Percentiles rank a stretch among this genome's conserved stretches.
phyloP scores from a whole-genome alignment of 2,797 vertebrate species.

The Coilia nasus region DNA sequence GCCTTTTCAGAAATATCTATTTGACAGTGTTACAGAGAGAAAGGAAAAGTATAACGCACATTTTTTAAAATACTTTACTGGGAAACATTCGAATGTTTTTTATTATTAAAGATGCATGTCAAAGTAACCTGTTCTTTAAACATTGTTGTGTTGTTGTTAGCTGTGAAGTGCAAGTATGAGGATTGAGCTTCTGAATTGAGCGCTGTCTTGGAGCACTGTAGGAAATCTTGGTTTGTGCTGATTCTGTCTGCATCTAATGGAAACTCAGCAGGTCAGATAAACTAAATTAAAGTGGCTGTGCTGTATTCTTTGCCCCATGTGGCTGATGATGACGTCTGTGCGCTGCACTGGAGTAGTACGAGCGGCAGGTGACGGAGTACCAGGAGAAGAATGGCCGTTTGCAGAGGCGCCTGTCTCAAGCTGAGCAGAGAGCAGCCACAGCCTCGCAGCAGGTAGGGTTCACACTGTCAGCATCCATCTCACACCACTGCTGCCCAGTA shows the following conservation, averaged over 20 bases:
- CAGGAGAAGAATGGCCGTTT: conserved; percentile 86
- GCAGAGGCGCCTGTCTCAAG: conserved; percentile 82
- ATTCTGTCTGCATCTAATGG: not conserved
- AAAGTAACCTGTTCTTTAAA: not conserved
- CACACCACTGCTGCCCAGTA: not conserved
- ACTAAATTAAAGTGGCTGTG: not conserved
- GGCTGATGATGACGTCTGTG: not conserved
- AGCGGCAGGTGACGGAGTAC: conserved; percentile 81
- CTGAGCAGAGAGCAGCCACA: conserved; percentile 84
- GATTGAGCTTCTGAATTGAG: not conserved
- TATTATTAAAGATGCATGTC: too few relatives aligned
- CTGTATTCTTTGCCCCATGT: not conserved
- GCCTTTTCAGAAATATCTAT: not conserved
- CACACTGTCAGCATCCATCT: not conserved
- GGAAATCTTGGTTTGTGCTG: not conserved
- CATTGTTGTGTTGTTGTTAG: not conserved
- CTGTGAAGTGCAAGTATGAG: not conserved
- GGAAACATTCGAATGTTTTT: too few relatives aligned
- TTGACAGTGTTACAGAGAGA: too few relatives aligned
- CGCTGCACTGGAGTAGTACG: conserved; percentile 74
- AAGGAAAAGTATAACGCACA: not conserved
- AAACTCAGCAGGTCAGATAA: not conserved
- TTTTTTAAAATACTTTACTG: not conserved
- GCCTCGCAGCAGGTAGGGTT: conserved; percentile 85
- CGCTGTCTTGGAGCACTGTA: not conserved